These are phyloP conservation scores for Psilanteris sp. DNA, from an alignment of 1,140 invertebrate genomes.

Conservation along the genomic window DNA sequence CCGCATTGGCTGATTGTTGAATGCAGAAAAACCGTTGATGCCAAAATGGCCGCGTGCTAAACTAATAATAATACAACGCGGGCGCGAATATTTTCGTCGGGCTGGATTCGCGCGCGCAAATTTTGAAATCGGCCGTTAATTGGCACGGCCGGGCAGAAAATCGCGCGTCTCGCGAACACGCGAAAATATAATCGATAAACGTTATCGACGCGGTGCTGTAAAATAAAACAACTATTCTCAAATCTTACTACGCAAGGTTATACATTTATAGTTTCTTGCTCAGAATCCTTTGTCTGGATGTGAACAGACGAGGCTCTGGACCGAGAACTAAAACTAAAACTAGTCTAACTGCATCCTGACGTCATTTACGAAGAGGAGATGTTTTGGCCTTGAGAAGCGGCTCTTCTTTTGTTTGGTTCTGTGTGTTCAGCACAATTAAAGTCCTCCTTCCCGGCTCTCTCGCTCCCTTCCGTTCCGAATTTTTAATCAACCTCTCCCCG, in stretches of 20 bases:
- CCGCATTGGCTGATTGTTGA: too few relatives aligned
- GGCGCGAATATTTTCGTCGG: too few relatives aligned
- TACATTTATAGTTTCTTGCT: conserved; percentile 62
- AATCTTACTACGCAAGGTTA: conserved; percentile 56
- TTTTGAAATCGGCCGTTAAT: too few relatives aligned
- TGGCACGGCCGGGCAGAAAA: too few relatives aligned
- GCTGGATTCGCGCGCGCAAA: too few relatives aligned
- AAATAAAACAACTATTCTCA: conserved; percentile 30
- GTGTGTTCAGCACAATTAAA: conserved; percentile 72
- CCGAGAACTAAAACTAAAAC: conserved; percentile 77
- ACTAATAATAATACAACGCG: too few relatives aligned
- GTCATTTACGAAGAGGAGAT: conserved; percentile 75
- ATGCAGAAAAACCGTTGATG: too few relatives aligned
- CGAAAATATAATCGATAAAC: conserved; percentile 13
- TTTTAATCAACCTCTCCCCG: conserved; percentile 63
- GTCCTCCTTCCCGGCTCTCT: conserved; percentile 59
- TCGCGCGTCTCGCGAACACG: neutral
- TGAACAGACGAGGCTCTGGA: conserved; percentile 64
- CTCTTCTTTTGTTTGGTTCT: conserved; percentile 71
- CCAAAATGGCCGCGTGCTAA: too few relatives aligned
- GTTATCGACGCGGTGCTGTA: conserved; percentile 18
- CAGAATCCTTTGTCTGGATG: conserved; percentile 73
- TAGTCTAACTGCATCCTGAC: conserved; percentile 80
- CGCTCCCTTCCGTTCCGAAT: conserved; percentile 55
- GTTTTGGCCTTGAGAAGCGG: conserved; percentile 76